Evolutionary conservation across 2,888 invertebrate species (phyloP).

Genomic region (Tachina grossa): DNA sequence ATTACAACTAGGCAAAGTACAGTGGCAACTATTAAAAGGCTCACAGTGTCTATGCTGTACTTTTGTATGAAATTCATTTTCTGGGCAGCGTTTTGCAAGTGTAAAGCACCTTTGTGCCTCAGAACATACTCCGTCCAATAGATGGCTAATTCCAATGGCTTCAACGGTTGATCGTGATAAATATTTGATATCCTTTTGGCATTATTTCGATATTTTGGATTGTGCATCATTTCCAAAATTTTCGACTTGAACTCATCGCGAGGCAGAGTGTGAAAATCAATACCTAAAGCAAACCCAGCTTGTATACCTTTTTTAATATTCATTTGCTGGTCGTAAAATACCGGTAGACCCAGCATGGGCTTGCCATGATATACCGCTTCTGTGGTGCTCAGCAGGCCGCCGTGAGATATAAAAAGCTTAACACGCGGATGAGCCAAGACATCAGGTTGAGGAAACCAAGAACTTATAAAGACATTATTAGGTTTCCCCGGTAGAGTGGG

Average conservation of each 20-base stretch:
- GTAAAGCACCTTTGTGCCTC: conserved; percentile 73
- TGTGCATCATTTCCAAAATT: conserved; percentile 46
- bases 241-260: conserved; percentile 31
- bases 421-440: conserved; percentile 83
- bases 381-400: conserved; percentile 83
- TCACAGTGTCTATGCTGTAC: conserved; percentile 75
- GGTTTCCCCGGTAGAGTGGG: conserved; percentile 69
- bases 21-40: no score
- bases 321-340: conserved; percentile 80
- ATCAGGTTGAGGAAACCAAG: conserved; percentile 82
- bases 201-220: conserved; percentile 59
- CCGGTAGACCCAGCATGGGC: conserved; percentile 82
- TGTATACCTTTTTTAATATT: conserved; percentile 77
- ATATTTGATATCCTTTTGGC: conserved; percentile 69
- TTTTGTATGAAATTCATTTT: conserved; percentile 76
- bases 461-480: conserved; percentile 77
- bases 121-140: conserved; percentile 77
- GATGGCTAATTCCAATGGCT: conserved; percentile 76
- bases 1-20: no score
- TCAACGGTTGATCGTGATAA: conserved; percentile 78
- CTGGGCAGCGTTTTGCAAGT: conserved; percentile 74
- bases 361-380: conserved; percentile 83
- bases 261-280: conserved; percentile 70
- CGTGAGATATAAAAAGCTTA: conserved; percentile 84
- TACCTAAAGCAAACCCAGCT: conserved; percentile 78